A percentile compares a stretch with the other conserved stretches of the same genome.
Conservation (phyloP, 2,888 invertebrate genomes). For the Hetaerina titia region DNA sequence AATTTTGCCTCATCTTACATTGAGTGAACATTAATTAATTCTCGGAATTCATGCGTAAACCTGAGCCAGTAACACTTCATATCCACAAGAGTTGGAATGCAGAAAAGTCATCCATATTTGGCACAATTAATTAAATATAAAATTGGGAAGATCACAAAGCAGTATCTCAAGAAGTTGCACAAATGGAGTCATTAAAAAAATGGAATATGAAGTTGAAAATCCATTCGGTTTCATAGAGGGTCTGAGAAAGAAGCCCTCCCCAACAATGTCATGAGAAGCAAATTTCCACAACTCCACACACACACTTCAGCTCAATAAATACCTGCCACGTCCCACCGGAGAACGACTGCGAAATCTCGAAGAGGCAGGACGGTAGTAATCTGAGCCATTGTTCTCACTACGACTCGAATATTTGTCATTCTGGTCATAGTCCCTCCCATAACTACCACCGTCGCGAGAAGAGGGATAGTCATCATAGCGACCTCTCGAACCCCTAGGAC, state of each 20-base stretch:
- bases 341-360: constrained; percentile 79
- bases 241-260: constrained; percentile 51
- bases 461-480: constrained; percentile 76
- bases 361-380: constrained; percentile 76
- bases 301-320: constrained; percentile 72
- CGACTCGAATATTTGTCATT: constrained; percentile 77
- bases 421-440: constrained; percentile 75
- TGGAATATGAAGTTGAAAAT: constrained; percentile 55
- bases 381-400: constrained; percentile 78
- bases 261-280: constrained; percentile 59
- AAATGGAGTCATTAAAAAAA: constrained; percentile 58
- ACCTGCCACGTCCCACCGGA: constrained; percentile 80
- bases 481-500: constrained; percentile 77
- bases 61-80: constrained; percentile 65
- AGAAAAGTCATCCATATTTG: constrained; percentile 64
- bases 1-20: constrained; percentile 61
- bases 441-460: constrained; percentile 73
- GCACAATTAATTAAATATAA: constrained; percentile 58
- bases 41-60: constrained; percentile 59
- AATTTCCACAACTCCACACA: constrained; percentile 59
- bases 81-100: constrained; percentile 65
- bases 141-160: constrained; percentile 56
- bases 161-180: constrained; percentile 65
- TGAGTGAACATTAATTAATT: constrained; percentile 56
- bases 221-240: constrained; percentile 58